These are phyloP conservation scores for Heloderma charlesbogerti DNA, from an alignment of 2,113 vertebrate genomes.

Conservation along the genomic window DNA sequence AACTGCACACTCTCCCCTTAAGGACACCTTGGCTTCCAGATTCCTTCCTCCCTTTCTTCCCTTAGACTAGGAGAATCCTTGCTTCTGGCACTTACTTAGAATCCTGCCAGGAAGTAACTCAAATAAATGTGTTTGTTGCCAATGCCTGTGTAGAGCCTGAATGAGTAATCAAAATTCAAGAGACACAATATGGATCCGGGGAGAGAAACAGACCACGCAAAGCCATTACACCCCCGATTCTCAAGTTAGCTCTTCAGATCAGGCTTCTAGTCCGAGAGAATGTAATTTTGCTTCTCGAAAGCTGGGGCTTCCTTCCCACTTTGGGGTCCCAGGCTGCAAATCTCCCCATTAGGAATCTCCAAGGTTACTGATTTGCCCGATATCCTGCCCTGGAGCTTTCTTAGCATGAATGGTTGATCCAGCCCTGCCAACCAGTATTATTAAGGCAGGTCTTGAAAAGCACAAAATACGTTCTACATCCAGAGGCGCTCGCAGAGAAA, in stretches of 20 bases:
- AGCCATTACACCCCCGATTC: neutral
- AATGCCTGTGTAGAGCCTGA: neutral
- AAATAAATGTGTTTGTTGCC: neutral
- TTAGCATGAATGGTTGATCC: neutral
- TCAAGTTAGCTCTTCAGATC: neutral
- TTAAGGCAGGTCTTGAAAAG: neutral
- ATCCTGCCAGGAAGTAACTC: neutral
- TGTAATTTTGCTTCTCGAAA: no score
- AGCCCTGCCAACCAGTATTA: neutral
- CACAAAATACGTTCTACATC: neutral
- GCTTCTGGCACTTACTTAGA: neutral
- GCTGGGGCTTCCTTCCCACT: neutral
- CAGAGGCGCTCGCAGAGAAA: neutral
- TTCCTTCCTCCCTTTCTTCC: neutral
- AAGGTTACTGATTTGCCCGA: neutral
- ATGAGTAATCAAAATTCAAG: neutral
- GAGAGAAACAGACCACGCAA: neutral
- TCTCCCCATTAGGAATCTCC: no score
- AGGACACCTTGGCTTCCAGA: no score
- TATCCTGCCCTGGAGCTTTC: no score
- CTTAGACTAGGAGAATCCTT: neutral
- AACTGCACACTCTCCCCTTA: no score
- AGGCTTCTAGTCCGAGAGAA: no score
- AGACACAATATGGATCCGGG: neutral
- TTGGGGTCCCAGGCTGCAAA: neutral